A percentile compares a stretch with the other conserved stretches of the same genome.
Evolutionary conservation across 2,888 invertebrate genomes (phyloP).

Genomic region (Entomobrya proxima): DNA sequence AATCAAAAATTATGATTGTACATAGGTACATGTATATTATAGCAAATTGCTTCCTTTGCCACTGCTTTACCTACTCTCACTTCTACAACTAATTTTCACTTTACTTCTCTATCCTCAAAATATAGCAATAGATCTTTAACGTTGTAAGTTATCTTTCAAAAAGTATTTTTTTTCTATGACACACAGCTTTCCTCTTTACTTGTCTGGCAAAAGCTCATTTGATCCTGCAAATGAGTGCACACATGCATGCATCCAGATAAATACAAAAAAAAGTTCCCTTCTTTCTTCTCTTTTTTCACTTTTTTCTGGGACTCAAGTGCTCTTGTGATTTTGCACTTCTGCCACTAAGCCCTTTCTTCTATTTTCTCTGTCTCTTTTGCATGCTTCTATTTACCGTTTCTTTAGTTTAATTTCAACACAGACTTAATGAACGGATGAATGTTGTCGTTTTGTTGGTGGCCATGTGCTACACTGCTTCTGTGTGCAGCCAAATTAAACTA

Average conservation of each 20-base stretch:
- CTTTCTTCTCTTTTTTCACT: neutral
- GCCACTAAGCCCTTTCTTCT: neutral
- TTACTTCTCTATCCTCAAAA: too few relatives aligned
- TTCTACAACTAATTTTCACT: neutral
- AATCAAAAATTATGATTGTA: neutral
- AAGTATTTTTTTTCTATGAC: neutral
- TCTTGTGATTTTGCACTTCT: neutral
- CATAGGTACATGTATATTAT: too few relatives aligned
- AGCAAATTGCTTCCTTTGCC: neutral
- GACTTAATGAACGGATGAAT: neutral
- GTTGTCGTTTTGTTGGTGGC: neutral
- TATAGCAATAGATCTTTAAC: neutral
- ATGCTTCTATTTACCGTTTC: neutral
- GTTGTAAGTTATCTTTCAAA: neutral
- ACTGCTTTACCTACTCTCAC: neutral
- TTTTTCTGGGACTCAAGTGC: neutral
- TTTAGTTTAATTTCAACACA: neutral
- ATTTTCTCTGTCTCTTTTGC: neutral
- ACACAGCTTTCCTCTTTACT: neutral
- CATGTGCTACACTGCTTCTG: neutral
- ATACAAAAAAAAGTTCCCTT: neutral
- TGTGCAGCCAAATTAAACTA: too few relatives aligned
- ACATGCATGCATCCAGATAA: neutral
- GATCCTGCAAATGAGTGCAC: constrained; percentile 3
- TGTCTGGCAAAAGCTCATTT: neutral